Conservation (phyloP, 1,140 invertebrate species). For the Nilaparvata lugens region DNA sequence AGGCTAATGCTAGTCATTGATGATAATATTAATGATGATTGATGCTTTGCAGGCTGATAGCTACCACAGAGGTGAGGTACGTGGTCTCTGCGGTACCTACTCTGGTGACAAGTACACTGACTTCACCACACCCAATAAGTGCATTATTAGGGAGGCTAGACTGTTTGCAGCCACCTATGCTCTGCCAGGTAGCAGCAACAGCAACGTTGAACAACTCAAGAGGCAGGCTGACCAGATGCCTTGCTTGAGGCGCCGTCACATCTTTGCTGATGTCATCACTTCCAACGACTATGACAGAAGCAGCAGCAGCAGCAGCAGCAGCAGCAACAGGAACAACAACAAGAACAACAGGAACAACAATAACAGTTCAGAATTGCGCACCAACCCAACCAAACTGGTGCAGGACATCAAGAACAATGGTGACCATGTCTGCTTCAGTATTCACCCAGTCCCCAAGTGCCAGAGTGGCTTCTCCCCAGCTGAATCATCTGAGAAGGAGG, state of each 20-base stretch:
- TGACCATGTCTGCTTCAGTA: slow-evolving; percentile 45
- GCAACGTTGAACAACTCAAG: slow-evolving; percentile 34
- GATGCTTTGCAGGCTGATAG: too few relatives aligned
- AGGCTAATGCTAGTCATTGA: too few relatives aligned
- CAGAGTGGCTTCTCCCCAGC: slow-evolving; percentile 32
- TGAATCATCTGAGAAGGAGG: slow-evolving; percentile 31
- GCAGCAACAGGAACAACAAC: slow-evolving; percentile 11
- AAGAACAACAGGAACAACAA: too few relatives aligned
- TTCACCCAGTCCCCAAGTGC: slow-evolving; percentile 40
- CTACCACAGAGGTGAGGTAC: slow-evolving; percentile 39
- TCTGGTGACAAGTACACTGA: slow-evolving; percentile 45
- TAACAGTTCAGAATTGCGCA: too few relatives aligned
- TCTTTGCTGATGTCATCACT: slow-evolving; percentile 16
- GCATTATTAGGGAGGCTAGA: slow-evolving; percentile 38
- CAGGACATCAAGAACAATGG: slow-evolving; percentile 28
- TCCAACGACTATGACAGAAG: slow-evolving; percentile 18
- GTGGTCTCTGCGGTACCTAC: slow-evolving; percentile 55
- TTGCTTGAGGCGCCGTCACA: slow-evolving; percentile 36
- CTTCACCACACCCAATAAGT: slow-evolving; percentile 46
- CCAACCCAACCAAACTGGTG: slow-evolving; percentile 16
- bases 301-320: slow-evolving; percentile 18
- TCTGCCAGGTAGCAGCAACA: slow-evolving; percentile 35
- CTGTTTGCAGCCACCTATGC: slow-evolving; percentile 46
- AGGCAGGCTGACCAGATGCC: slow-evolving; percentile 27
- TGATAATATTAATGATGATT: too few relatives aligned